Base-by-base conservation (phyloP, 2,113 vertebrate species). In the Sitta europaea region DNA sequence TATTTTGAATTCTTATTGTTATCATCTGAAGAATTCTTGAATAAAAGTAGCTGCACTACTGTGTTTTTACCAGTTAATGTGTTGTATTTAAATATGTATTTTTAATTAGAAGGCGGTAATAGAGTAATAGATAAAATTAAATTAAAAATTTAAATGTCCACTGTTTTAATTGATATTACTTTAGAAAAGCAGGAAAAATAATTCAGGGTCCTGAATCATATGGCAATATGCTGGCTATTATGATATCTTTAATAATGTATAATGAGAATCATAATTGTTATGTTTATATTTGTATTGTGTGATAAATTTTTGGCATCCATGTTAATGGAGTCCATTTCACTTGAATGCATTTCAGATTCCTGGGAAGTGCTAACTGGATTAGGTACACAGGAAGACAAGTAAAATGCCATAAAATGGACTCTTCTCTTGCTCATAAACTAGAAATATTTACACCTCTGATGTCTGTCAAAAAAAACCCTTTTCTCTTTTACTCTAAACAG, bases 101-200 rank as follows among this genome's bases (percentile, higher is more conserved):
- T 72, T 85, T 47, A 36, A 48, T 50, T 68, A 12, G 4, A 58
- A 51, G 11, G 59, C 18, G 12, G 5, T 88, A 85, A 62, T 74
- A 48, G 40, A 67, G 66, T 73, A 91, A 18, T n/a, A 57, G 45
- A 75, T 8, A 48, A 75, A 78, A 31, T 14, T 24, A 73, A n/a
- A n/a, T n/a, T n/a, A n/a, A n/a, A n/a, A n/a, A n/a, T n/a, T n/a
- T n/a, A 40, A 40, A 40, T 40, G 19, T 74, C 7, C n/a, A 76
- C 7, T 86, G 40, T 94, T 97, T 84, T 63, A 47, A 71, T 94
- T 43, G 88, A 31, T 72, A 81, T 78, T 29, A 25, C 85, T 96
- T 94, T 63, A 94, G 71, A 95, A 59, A 24, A 65, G 31, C 66
- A 51, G 31, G 79, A 73, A 55, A 48, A 66, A 50, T 31, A 27